Percentiles rank a stretch among this genome's conserved stretches.
Evolutionary conservation across 2,797 vertebrate species (phyloP).

Genomic region (Hapalemur alaotrensis): DNA sequence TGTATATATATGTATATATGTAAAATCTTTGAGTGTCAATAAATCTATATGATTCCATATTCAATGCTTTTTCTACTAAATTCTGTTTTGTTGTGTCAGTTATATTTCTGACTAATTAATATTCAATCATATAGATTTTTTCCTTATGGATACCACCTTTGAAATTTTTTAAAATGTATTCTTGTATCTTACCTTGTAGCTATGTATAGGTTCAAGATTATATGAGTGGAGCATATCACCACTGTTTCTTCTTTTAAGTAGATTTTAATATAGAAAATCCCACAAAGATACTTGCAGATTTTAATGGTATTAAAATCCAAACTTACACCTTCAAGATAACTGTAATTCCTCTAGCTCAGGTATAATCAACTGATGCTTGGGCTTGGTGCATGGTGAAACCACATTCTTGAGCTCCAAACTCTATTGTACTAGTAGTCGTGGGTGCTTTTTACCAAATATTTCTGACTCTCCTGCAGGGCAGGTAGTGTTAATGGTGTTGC

Average conservation of each 20-base stretch:
- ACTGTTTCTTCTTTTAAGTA: background rate
- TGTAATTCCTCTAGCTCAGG: background rate
- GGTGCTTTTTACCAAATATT: background rate
- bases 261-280: background rate
- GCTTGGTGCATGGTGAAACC: background rate
- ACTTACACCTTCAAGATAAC: background rate
- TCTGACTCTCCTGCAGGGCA: background rate
- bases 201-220: background rate
- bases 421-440: background rate
- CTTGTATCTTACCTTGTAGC: background rate
- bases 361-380: background rate
- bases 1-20: background rate
- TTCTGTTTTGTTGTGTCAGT: background rate
- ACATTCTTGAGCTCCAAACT: background rate
- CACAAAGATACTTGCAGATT: background rate
- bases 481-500: background rate
- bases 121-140: background rate
- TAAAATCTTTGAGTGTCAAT: background rate
- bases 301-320: background rate
- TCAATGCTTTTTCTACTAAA: background rate
- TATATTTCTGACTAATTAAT: background rate
- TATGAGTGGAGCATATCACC: background rate
- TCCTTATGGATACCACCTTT: background rate
- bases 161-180: background rate
- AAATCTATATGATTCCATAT: background rate